These are phyloP conservation scores for Parotocinclus haroldoi DNA, from an alignment of 2,797 vertebrate genomes.

Conservation along the genomic window DNA sequence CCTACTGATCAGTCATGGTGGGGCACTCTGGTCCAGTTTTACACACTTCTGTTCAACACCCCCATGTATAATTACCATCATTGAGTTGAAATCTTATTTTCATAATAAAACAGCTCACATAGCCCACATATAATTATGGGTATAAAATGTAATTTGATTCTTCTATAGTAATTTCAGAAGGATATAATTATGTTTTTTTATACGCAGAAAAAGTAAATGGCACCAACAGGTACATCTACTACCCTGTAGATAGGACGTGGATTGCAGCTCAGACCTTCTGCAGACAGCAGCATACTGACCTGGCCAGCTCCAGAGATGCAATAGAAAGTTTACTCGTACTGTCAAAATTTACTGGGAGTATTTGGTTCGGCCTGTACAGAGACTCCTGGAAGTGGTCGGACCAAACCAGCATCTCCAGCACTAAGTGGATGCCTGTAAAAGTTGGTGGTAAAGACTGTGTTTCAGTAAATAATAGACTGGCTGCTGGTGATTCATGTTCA, in stretches of 20 bases:
- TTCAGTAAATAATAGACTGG: background rate
- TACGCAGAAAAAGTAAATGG: background rate
- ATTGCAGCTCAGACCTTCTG: background rate
- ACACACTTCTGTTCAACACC: no score
- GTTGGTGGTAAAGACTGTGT: background rate
- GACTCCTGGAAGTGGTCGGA: no score
- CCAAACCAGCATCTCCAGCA: background rate
- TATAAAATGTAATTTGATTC: no score
- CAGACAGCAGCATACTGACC: background rate
- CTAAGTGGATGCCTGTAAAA: background rate
- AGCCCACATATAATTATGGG: no score
- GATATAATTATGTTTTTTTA: background rate
- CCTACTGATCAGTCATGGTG: no score
- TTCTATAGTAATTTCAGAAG: no score
- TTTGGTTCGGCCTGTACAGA: constrained; percentile 1
- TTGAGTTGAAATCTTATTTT: no score
- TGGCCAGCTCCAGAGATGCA: background rate
- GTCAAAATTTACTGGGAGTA: accelerated
- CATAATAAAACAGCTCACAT: no score
- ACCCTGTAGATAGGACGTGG: background rate
- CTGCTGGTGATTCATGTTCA: background rate
- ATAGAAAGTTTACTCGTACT: background rate
- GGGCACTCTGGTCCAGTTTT: no score
- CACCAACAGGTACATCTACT: no score
- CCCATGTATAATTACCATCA: no score